These are phyloP conservation scores for Papilio glaucus DNA, from an alignment of 1,140 invertebrate species.

Conservation along the genomic window DNA sequence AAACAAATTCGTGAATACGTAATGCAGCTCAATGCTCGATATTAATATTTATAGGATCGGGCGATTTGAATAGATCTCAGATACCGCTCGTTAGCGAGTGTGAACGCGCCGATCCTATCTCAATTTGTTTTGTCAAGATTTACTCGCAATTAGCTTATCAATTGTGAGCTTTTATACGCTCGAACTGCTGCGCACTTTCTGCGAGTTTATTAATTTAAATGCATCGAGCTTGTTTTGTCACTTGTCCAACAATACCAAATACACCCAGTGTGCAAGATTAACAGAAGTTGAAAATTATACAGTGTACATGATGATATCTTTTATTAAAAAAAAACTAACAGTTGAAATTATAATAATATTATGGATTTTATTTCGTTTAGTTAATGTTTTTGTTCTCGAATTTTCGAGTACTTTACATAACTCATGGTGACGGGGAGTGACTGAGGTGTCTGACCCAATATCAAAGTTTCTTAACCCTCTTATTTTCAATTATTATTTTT, in stretches of 20 bases:
- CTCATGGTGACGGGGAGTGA: no score
- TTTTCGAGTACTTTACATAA: no score
- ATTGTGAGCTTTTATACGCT: slow-evolving; percentile 47
- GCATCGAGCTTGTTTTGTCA: neutral
- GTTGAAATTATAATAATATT: no score
- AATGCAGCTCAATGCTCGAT: slow-evolving; percentile 70
- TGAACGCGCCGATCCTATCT: slow-evolving; percentile 64
- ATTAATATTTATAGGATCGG: slow-evolving; percentile 78
- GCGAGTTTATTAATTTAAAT: slow-evolving; percentile 4
- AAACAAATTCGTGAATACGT: slow-evolving; percentile 80
- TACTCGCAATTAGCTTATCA: slow-evolving; percentile 73
- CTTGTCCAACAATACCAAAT: neutral
- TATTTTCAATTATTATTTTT: no score
- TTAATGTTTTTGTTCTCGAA: no score
- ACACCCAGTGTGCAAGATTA: no score
- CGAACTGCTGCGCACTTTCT: slow-evolving; percentile 19
- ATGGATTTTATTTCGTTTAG: no score
- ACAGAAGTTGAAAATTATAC: no score
- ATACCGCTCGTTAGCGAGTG: slow-evolving; percentile 74
- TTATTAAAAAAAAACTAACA: no score
- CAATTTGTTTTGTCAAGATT: slow-evolving; percentile 55
- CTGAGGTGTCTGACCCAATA: no score
- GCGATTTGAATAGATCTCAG: slow-evolving; percentile 77
- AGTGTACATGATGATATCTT: no score
- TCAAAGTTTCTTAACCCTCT: no score